Evolutionary conservation across 2,888 invertebrate genomes (phyloP).

Genomic region (Allolobophora icterica): DNA sequence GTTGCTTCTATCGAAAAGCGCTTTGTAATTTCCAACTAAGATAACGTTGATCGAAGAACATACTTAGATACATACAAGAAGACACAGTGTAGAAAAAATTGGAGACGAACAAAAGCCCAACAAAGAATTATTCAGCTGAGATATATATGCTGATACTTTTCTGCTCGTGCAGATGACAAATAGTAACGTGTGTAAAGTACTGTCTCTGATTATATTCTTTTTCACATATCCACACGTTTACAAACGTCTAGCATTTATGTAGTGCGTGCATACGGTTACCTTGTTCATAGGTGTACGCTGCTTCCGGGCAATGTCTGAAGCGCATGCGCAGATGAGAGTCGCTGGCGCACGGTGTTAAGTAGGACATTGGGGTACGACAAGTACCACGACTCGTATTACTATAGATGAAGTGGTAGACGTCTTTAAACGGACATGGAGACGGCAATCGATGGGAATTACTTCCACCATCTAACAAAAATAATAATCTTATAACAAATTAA

Average conservation of each 20-base stretch:
- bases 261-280: constrained; percentile 36
- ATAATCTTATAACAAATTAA: neutral
- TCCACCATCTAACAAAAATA: neutral
- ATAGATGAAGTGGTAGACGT: constrained; percentile 46
- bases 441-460: neutral
- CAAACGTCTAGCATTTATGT: neutral
- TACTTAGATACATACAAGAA: no score
- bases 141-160: no score
- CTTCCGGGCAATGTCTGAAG: constrained; percentile 46
- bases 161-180: no score
- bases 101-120: no score
- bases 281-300: constrained; percentile 45
- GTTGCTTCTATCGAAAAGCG: no score
- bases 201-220: neutral
- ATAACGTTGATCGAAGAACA: no score
- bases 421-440: constrained; percentile 41
- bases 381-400: constrained; percentile 47
- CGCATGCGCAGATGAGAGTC: constrained; percentile 42
- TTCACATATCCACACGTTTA: neutral
- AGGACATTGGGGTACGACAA: constrained; percentile 44
- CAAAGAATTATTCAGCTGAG: no score
- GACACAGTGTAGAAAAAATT: no score
- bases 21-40: no score
- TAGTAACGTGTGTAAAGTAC: no score
- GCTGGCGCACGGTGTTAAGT: constrained; percentile 45